phyloP scores from a whole-genome alignment of 2,888 invertebrate genomes.

The Notocelia uddmanniana region DNA sequence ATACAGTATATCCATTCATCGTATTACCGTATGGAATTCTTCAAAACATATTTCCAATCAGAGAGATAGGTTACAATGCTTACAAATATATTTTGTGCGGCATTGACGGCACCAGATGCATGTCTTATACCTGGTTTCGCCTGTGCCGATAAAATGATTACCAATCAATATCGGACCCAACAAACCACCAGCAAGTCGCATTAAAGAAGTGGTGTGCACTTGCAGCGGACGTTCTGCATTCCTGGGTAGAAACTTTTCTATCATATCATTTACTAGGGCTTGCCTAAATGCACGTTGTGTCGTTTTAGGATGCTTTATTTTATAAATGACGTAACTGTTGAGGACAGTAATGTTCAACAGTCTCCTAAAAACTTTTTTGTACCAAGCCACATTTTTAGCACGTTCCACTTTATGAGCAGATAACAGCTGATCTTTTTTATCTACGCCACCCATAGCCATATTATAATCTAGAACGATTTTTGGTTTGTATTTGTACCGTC shows the following conservation, averaged over 20 bases:
- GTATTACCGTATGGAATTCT: neutral
- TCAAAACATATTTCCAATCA: neutral
- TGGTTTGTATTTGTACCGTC: neutral
- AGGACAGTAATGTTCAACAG: neutral
- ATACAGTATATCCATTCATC: too few species aligned
- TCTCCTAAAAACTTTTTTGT: neutral
- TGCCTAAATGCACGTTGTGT: neutral
- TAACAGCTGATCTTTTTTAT: neutral
- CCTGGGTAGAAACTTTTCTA: neutral
- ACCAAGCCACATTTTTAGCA: neutral
- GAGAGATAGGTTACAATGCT: neutral
- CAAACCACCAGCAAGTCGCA: neutral
- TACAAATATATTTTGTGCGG: conserved; percentile 1
- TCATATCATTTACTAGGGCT: neutral
- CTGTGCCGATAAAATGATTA: conserved; percentile 1
- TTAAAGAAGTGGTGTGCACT: neutral
- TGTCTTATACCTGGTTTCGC: neutral
- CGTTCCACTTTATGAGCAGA: neutral
- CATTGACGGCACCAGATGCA: neutral
- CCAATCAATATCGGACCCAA: neutral
- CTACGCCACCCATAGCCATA: neutral
- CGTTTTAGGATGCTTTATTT: neutral
- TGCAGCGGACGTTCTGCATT: neutral
- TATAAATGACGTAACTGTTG: neutral
- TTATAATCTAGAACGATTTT: neutral